These are phyloP conservation scores for Caenorhabditis macrosperma DNA, from an alignment of 2,888 invertebrate genomes.

Conservation along the genomic window DNA sequence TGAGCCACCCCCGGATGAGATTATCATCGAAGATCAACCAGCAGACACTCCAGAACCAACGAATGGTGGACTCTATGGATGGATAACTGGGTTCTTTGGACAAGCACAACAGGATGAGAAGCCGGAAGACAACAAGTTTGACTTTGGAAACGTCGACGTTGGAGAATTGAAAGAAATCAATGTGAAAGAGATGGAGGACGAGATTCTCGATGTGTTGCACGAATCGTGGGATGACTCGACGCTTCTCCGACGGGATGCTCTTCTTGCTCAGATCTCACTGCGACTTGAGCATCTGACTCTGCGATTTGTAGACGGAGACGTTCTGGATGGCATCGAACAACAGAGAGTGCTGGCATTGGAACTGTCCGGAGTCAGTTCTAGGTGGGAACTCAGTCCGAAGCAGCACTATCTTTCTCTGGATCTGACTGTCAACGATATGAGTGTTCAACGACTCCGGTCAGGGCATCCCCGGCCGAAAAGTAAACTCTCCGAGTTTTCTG, in stretches of 20 bases:
- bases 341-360: conserved; percentile 74
- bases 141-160: conserved; percentile 60
- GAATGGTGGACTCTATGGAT: conserved; percentile 73
- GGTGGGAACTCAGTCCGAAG: conserved; percentile 76
- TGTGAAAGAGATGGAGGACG: conserved; percentile 74
- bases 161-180: conserved; percentile 59
- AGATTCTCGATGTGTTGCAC: conserved; percentile 77
- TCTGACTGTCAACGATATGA: conserved; percentile 75
- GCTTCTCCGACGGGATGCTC: conserved; percentile 74
- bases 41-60: conserved; percentile 15
- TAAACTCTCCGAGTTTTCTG: conserved; percentile 47
- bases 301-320: conserved; percentile 73
- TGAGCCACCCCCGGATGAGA: conserved; percentile 39
- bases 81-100: conserved; percentile 75
- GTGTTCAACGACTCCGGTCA: conserved; percentile 72
- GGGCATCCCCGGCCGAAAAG: conserved; percentile 55
- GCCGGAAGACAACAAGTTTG: conserved; percentile 59
- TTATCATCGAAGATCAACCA: conserved; percentile 15
- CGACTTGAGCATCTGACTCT: conserved; percentile 75
- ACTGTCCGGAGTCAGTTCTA: conserved; percentile 69
- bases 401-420: conserved; percentile 73
- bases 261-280: conserved; percentile 77
- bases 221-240: conserved; percentile 80
- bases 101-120: conserved; percentile 45
- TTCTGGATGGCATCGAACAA: conserved; percentile 59